Base-by-base conservation (phyloP, 2,113 vertebrate species). In the Nematolebias whitei region DNA sequence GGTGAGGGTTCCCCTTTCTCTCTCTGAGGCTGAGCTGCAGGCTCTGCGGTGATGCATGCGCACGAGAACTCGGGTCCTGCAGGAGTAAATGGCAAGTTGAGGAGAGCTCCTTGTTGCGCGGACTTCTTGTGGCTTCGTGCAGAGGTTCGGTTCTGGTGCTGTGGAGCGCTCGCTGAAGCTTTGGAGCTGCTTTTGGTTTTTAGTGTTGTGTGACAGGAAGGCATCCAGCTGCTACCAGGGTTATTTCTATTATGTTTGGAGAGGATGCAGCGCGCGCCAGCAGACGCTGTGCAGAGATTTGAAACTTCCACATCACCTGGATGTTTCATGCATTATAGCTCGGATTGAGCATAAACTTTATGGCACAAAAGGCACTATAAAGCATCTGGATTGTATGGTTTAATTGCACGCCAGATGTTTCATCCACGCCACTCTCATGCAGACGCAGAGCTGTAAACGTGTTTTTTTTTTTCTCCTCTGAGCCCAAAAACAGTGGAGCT, bases 1-100 rank as follows among this genome's bases (percentile, higher is more conserved):
- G 97, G 97, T 98, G 92, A 97, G 96, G 81, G 39, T 66, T 75
- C 1, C n/a, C n/a, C 19, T 26, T 29, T 35, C 32, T 35, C 5
- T 35, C 5, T 35, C 32, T 9, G 32, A 35, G 32, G 32, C 32
- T 8, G 32, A 35, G 32, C 32, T 35, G 32, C 32, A 35, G n/a
- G 12, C 13, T 16, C 26, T 13, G 18, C 18, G 7, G 3, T 29
- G 23, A 9, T 16, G 16, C 6, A 51, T 14, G 3, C 26, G 7
- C 3, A 7, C n/a, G 26, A 3, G 26, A 29, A 3, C 26, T 10
- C 32, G 9, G 32, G 32, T 35, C 32, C 32, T 35, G 32, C 32
- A 35, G 32, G 32, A 35, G 32, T 35, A 35, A 35, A 35, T 8
- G 9, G 32, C 32, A 35, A 35, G 32, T 35, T 35, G 26, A 3